Conservation (phyloP, 2,888 invertebrate genomes). For the Rhagonycha fulva region DNA sequence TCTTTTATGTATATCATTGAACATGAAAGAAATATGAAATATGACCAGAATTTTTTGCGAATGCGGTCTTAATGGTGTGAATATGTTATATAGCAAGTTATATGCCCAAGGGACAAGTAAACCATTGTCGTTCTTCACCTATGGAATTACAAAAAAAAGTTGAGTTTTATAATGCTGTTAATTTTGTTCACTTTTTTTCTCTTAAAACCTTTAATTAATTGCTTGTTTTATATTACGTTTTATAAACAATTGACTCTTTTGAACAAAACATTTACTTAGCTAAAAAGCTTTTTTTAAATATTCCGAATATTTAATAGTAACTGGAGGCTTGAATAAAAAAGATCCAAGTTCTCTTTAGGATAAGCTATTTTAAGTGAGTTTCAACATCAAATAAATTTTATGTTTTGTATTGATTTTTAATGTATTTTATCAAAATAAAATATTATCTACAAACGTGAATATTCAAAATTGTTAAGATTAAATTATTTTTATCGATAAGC, state of each 20-base stretch:
- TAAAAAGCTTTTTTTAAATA: background rate
- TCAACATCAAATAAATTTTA: background rate
- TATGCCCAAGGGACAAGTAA: slow-evolving; percentile 14
- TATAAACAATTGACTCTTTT: background rate
- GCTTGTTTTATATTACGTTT: background rate
- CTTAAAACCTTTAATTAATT: background rate
- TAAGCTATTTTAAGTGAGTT: background rate
- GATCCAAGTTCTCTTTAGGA: background rate
- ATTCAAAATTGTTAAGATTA: too few species aligned
- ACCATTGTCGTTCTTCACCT: slow-evolving; percentile 4
- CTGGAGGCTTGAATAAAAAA: background rate
- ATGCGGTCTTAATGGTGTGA: slow-evolving; percentile 19
- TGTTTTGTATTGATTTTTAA: too few species aligned
- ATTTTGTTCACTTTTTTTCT: background rate
- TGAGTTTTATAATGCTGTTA: background rate
- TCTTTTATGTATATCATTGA: background rate
- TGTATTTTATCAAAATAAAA: too few species aligned
- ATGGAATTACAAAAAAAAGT: background rate
- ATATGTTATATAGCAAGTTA: slow-evolving; percentile 21
- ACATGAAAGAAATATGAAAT: slow-evolving; percentile 8
- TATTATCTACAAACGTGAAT: too few species aligned
- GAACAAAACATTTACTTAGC: background rate
- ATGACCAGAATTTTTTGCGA: slow-evolving; percentile 15
- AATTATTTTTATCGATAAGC: too few species aligned
- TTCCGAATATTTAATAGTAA: background rate